Base-by-base conservation (phyloP, 2,113 vertebrate genomes). In the Rallus limicola region DNA sequence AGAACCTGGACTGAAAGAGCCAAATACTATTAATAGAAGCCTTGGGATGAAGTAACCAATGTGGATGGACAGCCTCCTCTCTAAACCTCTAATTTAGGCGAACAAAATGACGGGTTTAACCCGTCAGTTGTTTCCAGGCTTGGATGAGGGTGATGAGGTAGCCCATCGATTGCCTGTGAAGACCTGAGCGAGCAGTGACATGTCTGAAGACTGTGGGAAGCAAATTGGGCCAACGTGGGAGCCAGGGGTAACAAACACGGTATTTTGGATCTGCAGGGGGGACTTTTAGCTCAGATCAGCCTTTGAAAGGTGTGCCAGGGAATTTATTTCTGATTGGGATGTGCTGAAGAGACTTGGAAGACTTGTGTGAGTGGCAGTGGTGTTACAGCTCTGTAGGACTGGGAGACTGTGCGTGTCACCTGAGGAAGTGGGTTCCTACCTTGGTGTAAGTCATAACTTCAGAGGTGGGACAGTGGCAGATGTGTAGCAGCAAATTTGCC, bases 1-100 rank as follows among this genome's bases (percentile, higher is more conserved):
- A 65, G 70, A 95, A 31, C 36, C 36, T 40, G 80, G 63, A 48
- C 70, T 89, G 65, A 55, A 77, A 91, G 77, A 79, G 78, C 69
- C 81, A 92, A 70, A 65, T 63, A 31, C 92, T 96, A 94, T 88
- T 88, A 90, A 90, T 94, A 92, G 87, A 88, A 90, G 33, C 36
- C 67, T 86, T 4, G 2, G 68, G 68, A 90, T 92, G 95, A 92
- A 90, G 56, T 88, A 83, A 94, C 64, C 82, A 94, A 55, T 88
- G 87, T 33, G 59, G 42, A 62, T 62, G 78, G 90, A 63, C 10
- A 10, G 55, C 46, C 55, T 94, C 36, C 29, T 93, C 82, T 74
- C 63, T 67, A 48, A 6, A 5, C 46, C 71, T 91, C 76, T 95
- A 94, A 93, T 96, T 95, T 92, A 90, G 92, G 42, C 55, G 1